Evolutionary conservation across 2,113 vertebrate species (phyloP).

Genomic region (Python bivittatus): DNA sequence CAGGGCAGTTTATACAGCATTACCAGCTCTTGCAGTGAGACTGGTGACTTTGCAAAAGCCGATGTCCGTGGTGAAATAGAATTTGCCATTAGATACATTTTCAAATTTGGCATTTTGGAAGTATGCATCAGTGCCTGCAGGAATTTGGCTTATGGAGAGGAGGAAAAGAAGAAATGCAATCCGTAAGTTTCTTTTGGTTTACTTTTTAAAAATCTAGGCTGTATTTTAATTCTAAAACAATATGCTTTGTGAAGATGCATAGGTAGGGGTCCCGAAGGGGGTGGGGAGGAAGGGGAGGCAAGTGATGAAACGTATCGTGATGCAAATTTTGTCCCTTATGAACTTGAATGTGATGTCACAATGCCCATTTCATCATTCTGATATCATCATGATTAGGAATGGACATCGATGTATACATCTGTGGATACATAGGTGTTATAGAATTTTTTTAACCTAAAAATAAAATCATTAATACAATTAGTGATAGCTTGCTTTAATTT

Average conservation of each 20-base stretch:
- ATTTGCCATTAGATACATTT: conserved; percentile 80
- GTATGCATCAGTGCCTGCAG: conserved; percentile 81
- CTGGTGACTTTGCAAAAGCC: conserved; percentile 69
- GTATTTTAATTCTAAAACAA: background rate
- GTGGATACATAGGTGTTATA: background rate
- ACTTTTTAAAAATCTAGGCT: background rate
- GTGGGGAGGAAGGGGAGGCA: background rate
- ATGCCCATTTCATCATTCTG: background rate
- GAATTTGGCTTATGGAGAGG: conserved; percentile 81
- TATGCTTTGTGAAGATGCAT: background rate
- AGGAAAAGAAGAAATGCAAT: conserved; percentile 85
- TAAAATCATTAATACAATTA: background rate
- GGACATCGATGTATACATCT: background rate
- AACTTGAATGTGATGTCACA: background rate
- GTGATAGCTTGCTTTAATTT: background rate
- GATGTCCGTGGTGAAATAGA: conserved; percentile 82
- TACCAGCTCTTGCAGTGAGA: conserved; percentile 81
- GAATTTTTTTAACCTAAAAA: background rate
- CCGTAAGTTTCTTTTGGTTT: conserved; percentile 77
- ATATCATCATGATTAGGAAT: background rate
- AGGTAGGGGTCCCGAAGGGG: background rate
- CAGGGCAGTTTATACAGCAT: conserved; percentile 77
- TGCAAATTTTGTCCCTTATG: background rate
- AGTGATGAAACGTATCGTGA: background rate
- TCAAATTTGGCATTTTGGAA: conserved; percentile 76